Evolutionary conservation across 2,113 vertebrate species (phyloP).

Genomic region (Trichomycterus rosablanca): DNA sequence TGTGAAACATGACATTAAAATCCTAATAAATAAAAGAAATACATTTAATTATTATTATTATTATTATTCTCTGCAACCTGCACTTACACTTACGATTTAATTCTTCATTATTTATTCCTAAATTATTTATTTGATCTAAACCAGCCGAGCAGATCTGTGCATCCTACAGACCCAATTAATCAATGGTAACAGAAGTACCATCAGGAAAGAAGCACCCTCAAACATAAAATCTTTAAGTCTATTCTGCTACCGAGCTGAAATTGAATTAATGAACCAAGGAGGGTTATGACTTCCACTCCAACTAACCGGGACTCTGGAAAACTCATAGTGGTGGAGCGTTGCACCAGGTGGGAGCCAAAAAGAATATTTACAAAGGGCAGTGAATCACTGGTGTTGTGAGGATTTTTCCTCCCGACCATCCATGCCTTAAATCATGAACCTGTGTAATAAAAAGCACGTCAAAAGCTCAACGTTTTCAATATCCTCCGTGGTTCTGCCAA

Average conservation of each 20-base stretch:
- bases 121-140: too few relatives aligned
- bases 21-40: too few relatives aligned
- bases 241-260: slow-evolving; percentile 25
- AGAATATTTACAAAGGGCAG: slow-evolving; percentile 79
- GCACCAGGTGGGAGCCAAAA: slow-evolving; percentile 67
- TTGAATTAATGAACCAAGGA: slow-evolving; percentile 46
- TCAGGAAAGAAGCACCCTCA: not conserved
- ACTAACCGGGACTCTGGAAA: slow-evolving; percentile 71
- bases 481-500: slow-evolving; percentile 30
- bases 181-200: too few relatives aligned
- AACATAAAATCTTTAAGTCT: slow-evolving; percentile 32
- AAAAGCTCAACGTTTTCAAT: slow-evolving; percentile 49
- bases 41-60: too few relatives aligned
- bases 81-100: too few relatives aligned
- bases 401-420: slow-evolving; percentile 67
- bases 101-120: too few relatives aligned
- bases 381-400: slow-evolving; percentile 70
- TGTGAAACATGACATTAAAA: too few relatives aligned
- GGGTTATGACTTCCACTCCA: slow-evolving; percentile 43
- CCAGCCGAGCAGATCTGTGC: too few relatives aligned
- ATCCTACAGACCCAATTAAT: too few relatives aligned
- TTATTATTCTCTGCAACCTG: too few relatives aligned
- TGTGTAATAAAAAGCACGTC: slow-evolving; percentile 45
- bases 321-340: slow-evolving; percentile 61
- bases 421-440: slow-evolving; percentile 52